Base-by-base conservation (phyloP, 2,888 invertebrate genomes). In the Glomeris marginata region DNA sequence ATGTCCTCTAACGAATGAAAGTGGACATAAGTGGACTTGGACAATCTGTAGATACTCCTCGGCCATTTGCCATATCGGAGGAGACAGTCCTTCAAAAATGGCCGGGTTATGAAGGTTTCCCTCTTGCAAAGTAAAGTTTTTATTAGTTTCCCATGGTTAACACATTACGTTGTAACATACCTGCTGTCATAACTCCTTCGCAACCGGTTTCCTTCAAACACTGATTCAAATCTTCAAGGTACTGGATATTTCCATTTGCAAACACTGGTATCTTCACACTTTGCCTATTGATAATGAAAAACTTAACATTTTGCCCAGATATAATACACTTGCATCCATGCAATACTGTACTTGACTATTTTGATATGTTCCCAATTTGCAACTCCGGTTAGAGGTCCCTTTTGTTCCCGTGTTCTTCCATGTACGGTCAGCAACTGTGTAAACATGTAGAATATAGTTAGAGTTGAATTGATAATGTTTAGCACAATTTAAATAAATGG, bases 41-140 rank as follows among this genome's bases (percentile, higher is more conserved):
- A 82, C 84, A 53, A 90, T 72, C 47, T 84, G 77, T 56, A 95
- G 71, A 68, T 95, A 95, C 65, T 94, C 88, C 44, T 77, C 66
- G 1, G 88, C 90, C 62, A 92, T 80, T 60, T 86, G 78, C 91
- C 92, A 95, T 22, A 81, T 76, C 1, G 85, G 78, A n/a, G 86
- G 84, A 63, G 64, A 63, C 13, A 60, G 52, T 62, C 58, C 84
- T 45, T 59, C 59, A 58, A 94, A 98, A 54, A 98, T 67, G 10
- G 81, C 83, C n/a, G 98, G 97, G 70, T 98, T 97, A 64, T 92
- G 87, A n/a, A 98, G 76, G 67, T 87, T 90, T 1, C 97, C 97
- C 71, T 97, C 97, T 55, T 86, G 84, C 61, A 82, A 47, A 50
- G 35, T 15, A 33, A 28, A 18, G 40, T 38, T 16, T 16, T 6